Conservation (phyloP, 2,888 invertebrate genomes). For the Ceraclea dissimilis region DNA sequence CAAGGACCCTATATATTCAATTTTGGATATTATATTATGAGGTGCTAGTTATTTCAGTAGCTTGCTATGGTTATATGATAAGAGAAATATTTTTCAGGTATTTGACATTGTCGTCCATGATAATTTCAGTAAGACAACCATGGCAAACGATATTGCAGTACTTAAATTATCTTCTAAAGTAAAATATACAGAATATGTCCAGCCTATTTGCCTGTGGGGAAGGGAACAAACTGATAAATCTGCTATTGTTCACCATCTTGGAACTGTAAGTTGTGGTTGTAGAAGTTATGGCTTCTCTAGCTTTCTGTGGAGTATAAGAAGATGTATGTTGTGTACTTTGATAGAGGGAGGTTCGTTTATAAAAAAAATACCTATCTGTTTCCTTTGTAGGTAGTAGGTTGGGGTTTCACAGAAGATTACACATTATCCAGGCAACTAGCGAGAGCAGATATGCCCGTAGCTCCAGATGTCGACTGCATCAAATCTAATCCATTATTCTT, state of each 20-base stretch:
- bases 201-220: constrained; percentile 33
- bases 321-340: too few species aligned
- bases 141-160: constrained; percentile 30
- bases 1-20: too few species aligned
- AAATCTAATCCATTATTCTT: constrained; percentile 17
- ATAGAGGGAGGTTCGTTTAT: too few species aligned
- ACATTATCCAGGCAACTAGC: constrained; percentile 28
- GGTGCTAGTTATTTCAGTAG: too few species aligned
- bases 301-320: too few species aligned
- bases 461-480: constrained; percentile 15
- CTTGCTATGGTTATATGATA: too few species aligned
- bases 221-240: constrained; percentile 28
- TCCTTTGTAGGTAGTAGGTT: constrained; percentile 34
- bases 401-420: constrained; percentile 34
- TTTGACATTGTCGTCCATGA: constrained; percentile 22
- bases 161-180: constrained; percentile 26
- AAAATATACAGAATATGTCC: constrained; percentile 27
- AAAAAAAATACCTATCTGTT: too few species aligned
- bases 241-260: constrained; percentile 20
- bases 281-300: too few species aligned
- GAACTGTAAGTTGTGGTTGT: constrained; percentile 33
- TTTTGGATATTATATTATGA: too few species aligned
- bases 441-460: constrained; percentile 13
- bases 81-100: constrained; percentile 18
- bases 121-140: constrained; percentile 18